Conservation (phyloP, 2,888 invertebrate genomes). For the Sycophila texana region DNA sequence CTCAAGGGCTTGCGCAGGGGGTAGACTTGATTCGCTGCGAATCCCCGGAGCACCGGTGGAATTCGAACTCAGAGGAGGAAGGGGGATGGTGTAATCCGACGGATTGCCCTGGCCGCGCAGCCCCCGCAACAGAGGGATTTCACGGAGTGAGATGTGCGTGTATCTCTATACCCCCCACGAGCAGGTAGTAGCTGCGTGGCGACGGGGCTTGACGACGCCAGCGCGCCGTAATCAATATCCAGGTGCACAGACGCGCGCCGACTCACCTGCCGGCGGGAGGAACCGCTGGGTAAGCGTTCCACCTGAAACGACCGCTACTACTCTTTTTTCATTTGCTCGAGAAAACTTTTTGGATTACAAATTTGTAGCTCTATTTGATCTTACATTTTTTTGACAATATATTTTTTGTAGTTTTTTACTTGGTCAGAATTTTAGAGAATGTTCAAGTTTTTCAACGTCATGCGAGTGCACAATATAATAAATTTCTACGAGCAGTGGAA, state of each 20-base stretch:
- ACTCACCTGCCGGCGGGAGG: no score
- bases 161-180: not conserved
- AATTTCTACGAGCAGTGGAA: no score
- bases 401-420: no score
- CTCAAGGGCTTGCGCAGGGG: not conserved
- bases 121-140: conserved; percentile 1
- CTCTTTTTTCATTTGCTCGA: no score
- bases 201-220: conserved; percentile 7
- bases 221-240: conserved; percentile 54
- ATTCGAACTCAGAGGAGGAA: not conserved
- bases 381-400: no score
- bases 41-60: not conserved
- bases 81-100: not conserved
- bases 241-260: conserved; percentile 44
- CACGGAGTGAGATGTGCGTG: not conserved
- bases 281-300: no score
- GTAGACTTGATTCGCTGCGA: conserved; percentile 3
- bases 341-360: no score
- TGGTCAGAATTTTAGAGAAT: no score
- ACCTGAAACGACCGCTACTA: no score
- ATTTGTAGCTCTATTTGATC: no score
- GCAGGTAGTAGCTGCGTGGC: conserved; percentile 1
- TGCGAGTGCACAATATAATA: no score
- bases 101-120: conserved; percentile 1
- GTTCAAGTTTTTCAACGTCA: no score